Evolutionary conservation across 2,113 vertebrate genomes (phyloP).

Genomic region (Solenodon paradoxus): DNA sequence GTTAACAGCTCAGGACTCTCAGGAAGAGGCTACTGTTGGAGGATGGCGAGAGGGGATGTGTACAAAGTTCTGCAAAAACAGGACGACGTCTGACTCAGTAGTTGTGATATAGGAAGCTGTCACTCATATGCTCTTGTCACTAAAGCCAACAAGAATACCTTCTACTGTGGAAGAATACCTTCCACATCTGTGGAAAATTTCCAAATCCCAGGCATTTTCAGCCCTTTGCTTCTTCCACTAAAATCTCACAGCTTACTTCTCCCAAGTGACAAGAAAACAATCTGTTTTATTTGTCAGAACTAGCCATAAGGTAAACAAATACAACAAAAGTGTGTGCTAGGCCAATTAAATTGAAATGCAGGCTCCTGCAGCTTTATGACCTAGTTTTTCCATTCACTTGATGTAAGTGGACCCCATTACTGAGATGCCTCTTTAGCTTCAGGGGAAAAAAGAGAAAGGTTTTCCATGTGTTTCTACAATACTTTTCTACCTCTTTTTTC

Average conservation of each 20-base stretch:
- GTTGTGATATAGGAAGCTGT: not conserved
- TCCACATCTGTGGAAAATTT: not conserved
- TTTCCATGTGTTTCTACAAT: conserved; percentile 25
- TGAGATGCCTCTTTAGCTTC: conserved; percentile 7
- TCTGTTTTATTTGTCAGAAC: conserved; percentile 77
- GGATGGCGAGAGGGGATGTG: too few relatives aligned
- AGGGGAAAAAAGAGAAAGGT: not conserved
- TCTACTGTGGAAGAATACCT: too few relatives aligned
- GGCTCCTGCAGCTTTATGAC: conserved; percentile 14
- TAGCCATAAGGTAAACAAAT: conserved; percentile 77
- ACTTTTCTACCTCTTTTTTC: not conserved
- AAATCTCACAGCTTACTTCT: conserved; percentile 10
- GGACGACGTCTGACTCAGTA: not conserved
- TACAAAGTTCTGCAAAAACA: not conserved
- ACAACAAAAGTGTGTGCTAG: not conserved
- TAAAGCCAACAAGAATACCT: not conserved
- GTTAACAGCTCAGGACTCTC: not conserved
- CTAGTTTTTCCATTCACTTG: fast-evolving
- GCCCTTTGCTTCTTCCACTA: not conserved
- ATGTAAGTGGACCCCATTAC: not conserved
- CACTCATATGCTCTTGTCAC: not conserved
- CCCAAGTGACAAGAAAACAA: conserved; percentile 66
- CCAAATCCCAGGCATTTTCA: not conserved
- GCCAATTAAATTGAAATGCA: conserved; percentile 65
- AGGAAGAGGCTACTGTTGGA: too few relatives aligned